These are phyloP conservation scores for Aphidius gifuensis DNA, from an alignment of 1,140 invertebrate species.

Conservation along the genomic window DNA sequence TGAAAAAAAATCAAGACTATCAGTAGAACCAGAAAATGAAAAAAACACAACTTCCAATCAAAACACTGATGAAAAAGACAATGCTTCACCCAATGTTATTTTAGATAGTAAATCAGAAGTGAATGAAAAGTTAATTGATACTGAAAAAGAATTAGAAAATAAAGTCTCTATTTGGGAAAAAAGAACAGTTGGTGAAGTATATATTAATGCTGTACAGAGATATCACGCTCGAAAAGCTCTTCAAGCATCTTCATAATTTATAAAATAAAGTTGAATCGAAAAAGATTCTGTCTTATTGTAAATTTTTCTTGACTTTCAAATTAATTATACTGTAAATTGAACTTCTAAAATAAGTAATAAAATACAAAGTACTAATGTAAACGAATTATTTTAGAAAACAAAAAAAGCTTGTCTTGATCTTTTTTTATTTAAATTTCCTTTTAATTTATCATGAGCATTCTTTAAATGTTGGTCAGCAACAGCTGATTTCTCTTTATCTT, in stretches of 20 bases:
- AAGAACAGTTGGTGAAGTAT: conserved; percentile 76
- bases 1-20: conserved; percentile 5
- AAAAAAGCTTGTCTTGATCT: too few relatives aligned
- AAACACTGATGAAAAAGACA: conserved; percentile 34
- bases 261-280: too few relatives aligned
- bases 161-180: conserved; percentile 75
- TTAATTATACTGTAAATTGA: too few relatives aligned
- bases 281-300: too few relatives aligned
- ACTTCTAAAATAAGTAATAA: too few relatives aligned
- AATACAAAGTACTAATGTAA: too few relatives aligned
- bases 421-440: too few relatives aligned
- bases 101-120: conserved; percentile 27
- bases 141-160: conserved; percentile 17
- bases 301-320: too few relatives aligned
- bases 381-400: too few relatives aligned
- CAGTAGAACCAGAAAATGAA: not conserved
- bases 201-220: conserved; percentile 74
- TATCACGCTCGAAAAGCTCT: conserved; percentile 75
- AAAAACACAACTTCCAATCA: conserved; percentile 18
- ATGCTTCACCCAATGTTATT: conserved; percentile 36
- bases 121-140: conserved; percentile 35
- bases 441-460: too few relatives aligned
- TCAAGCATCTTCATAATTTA: conserved; percentile 33
- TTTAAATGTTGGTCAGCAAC: too few relatives aligned
- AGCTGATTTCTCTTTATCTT: too few relatives aligned